Evolutionary conservation across 2,888 invertebrate species (phyloP), one percentile per base, ranked within the genome.

Genomic region (Sepioteuthis lessoniana): DNA sequence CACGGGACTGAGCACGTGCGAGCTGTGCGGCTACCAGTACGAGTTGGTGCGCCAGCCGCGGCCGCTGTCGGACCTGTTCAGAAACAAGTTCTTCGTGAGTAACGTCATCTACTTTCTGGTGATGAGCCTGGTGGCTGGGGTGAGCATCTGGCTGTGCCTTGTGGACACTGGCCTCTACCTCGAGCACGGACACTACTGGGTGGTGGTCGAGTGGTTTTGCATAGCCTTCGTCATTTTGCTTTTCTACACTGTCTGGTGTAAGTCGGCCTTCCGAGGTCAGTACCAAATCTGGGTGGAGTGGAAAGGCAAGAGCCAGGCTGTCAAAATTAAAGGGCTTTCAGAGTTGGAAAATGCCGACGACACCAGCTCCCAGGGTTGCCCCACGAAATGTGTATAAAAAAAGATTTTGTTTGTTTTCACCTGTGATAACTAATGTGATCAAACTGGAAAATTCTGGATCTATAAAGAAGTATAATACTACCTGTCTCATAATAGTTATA

Each of bases 1-100:
- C 4, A 98, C 98, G 2, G 98, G 98, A 96, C 98, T 98, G 1
- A 98, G 98, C 55, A 98, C 98, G 94, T 98, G 98, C 96, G 98
- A 98, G 96, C 97, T 98, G 37, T 98, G 98, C 96, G 98, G 98
- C 42, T 98, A 98, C 93, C 97, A 97, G 93, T 98, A 98, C 96
- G 97, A 97, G n/a, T 98, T 98, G 0, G 97, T 98, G 95, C 98
- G 98, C 60, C 98, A 96, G 94, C 96, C 97, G 90, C 97, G 97
- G 95, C 97, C 97, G 3, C 95, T 97, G 97, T 97, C 4, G 96
- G 97, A 90, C 96, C 96, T 25, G 96, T 96, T 96, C 96, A 97
- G 95, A 96, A 97, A 46, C 96, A 97, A 90, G 97, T 98, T 94
- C 95, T 98, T 90, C 16, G 94, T 97, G 46, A 97, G 98, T 91